Evolutionary conservation across 2,113 vertebrate species (phyloP), one percentile per base, ranked within the genome.

Genomic region (Mormyrus lacerda): DNA sequence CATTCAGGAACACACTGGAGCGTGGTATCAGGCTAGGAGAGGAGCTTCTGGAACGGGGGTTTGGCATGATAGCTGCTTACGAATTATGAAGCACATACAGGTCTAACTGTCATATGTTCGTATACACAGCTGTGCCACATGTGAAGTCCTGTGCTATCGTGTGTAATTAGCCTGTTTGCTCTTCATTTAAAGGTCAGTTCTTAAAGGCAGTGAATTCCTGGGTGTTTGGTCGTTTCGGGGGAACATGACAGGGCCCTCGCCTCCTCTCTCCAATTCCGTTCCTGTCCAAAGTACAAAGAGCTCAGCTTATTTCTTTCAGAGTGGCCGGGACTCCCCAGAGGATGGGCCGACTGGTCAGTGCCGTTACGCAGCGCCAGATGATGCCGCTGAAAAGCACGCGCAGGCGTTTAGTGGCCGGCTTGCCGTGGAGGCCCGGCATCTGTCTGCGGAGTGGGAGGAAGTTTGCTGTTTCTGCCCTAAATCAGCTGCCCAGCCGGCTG

Each of bases 401-500:
- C 27, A 27, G 87, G 44, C 24, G 3, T 88, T 69, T 69, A 31
- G 82, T 7, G n/a, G 17, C 9, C 9, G 55, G 86, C n/a, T n/a
- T 4, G 21, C 85, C 24, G 21, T 24, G 53, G 45, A 15, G 19
- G 19, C 85, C 84, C 9, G 13, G 87, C 69, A 35, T n/a, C 51
- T 50, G 69, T 58, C 61, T 88, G 47, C 10, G 61, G 87, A 7
- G 55, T 55, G 50, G 11, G 44, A 9, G 8, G 8, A 1, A 89
- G 53, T 82, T 24, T 73, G 85, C 42, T 45, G 50, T 85, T 65
- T 45, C 44, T 69, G 82, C 61, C 58, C 61, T 86, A 86, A 90
- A 89, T 90, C 35, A 3, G 50, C 85, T 4, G n/a, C 55, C 79
- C 53, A 19, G 39, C 51, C 39, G 35, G n/a, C 50, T 24, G 21